Base-by-base conservation (phyloP, 2,888 invertebrate genomes). In the Petrophora chlorosata region DNA sequence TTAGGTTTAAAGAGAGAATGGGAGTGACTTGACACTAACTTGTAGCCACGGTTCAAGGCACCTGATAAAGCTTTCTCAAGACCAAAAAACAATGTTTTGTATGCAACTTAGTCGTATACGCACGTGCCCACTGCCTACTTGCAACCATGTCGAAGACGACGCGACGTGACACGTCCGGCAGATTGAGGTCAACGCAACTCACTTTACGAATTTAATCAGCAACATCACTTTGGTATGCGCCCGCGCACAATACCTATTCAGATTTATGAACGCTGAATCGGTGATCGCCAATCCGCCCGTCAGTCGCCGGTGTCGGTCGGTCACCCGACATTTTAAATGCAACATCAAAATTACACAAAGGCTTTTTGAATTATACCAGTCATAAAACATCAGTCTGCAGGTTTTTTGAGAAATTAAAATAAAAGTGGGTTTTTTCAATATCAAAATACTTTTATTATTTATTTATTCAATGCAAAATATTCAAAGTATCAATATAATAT, bases 231-330 rank as follows among this genome's bases (percentile, higher is more conserved):
- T 77, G 78, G 80, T 80, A 80, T 81, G 82, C 83, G 80, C 65
- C 67, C 67, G 80, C 76, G 82, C 80, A 84, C 79, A 83, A 82
- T 83, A 78, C 82, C 78, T 78, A 82, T 84, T 81, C 82, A 82
- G 72, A 77, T 78, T 81, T 81, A 81, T 79, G 75, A 78, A 66
- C 66, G 58, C 66, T 79, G 81, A 79, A 84, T 83, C 73, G 66
- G 76, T 78, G 77, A 82, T 79, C 75, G 73, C 56, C 68, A 67
- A 69, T 71, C 63, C 67, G 72, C 51, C 70, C 69, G 79, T n/a
- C 67, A 69, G 70, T 63, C 67, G 72, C 10, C 8, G 80, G 83
- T 79, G 74, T 69, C 70, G 79, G 79, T 85, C 81, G 75, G 68
- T 84, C 70, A 84, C 80, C 81, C 73, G 76, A 65, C 63, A 10